These are phyloP conservation scores for Albula goreensis DNA, from an alignment of 2,113 vertebrate species.

Conservation along the genomic window DNA sequence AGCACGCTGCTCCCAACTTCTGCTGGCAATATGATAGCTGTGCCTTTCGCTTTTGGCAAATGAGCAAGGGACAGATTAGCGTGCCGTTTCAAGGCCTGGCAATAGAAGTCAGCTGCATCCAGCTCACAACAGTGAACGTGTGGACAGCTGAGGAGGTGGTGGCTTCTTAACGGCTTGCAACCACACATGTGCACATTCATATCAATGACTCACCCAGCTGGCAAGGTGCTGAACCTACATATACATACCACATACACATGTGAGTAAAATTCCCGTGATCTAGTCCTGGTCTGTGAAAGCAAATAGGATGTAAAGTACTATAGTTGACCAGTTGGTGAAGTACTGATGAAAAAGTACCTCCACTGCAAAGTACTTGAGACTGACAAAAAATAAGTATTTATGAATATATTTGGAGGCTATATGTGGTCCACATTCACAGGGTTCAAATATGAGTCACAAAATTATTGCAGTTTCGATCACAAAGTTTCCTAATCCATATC, in stretches of 20 bases:
- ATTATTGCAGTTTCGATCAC: not conserved
- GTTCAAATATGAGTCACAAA: too few species aligned
- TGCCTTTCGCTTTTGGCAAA: constrained; percentile 10
- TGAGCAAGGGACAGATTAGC: not conserved
- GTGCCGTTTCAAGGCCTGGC: not conserved
- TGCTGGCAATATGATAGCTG: constrained; percentile 34
- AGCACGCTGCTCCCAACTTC: constrained; percentile 14
- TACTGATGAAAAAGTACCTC: too few species aligned
- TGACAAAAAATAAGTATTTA: too few species aligned
- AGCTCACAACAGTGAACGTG: not conserved
- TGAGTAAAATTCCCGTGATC: too few species aligned
- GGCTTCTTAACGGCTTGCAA: not conserved
- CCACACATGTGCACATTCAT: not conserved
- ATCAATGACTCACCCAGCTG: too few species aligned
- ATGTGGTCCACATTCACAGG: not conserved
- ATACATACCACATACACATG: not conserved
- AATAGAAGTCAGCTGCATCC: not conserved
- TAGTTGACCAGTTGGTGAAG: too few species aligned
- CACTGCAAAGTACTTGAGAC: too few species aligned
- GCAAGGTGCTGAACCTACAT: not conserved
- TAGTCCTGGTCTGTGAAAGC: not conserved
- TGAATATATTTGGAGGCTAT: not conserved
- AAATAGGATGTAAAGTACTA: not conserved
- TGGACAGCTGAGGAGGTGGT: too few species aligned
- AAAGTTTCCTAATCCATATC: not conserved